Conservation (phyloP, 1,140 invertebrate species). For the Heliconius hermathena region DNA sequence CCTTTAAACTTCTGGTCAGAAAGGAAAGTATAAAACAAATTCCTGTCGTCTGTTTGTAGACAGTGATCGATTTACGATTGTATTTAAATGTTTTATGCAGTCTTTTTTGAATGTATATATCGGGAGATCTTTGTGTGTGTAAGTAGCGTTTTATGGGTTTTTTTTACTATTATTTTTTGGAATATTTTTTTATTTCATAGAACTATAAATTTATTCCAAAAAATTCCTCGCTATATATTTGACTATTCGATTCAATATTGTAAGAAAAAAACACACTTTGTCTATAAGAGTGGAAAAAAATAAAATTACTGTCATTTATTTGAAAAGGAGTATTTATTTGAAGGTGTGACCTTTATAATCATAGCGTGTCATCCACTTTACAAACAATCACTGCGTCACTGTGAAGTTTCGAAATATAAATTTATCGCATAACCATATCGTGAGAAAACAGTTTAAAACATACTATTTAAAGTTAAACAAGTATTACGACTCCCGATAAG, state of each 20-base stretch:
- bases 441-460: slow-evolving; percentile 1
- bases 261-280: no score
- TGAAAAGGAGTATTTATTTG: background rate
- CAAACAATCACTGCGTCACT: background rate
- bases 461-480: slow-evolving; percentile 1
- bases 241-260: no score
- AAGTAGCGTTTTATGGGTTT: no score
- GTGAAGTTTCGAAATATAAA: background rate
- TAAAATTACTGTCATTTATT: background rate
- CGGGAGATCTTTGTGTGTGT: no score
- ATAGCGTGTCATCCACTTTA: background rate
- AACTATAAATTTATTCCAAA: no score
- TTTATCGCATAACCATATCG: background rate
- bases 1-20: slow-evolving; percentile 39
- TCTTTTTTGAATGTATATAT: background rate
- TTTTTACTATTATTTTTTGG: no score
- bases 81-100: slow-evolving; percentile 15
- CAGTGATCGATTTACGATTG: slow-evolving; percentile 31
- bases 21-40: slow-evolving; percentile 34
- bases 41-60: slow-evolving; percentile 27
- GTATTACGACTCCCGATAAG: slow-evolving; percentile 1
- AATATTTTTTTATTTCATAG: no score
- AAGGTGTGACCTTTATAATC: background rate
- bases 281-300: no score
- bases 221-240: no score